Evolutionary conservation across 2,113 vertebrate species (phyloP).

Genomic region (Phyllostomus hastatus): DNA sequence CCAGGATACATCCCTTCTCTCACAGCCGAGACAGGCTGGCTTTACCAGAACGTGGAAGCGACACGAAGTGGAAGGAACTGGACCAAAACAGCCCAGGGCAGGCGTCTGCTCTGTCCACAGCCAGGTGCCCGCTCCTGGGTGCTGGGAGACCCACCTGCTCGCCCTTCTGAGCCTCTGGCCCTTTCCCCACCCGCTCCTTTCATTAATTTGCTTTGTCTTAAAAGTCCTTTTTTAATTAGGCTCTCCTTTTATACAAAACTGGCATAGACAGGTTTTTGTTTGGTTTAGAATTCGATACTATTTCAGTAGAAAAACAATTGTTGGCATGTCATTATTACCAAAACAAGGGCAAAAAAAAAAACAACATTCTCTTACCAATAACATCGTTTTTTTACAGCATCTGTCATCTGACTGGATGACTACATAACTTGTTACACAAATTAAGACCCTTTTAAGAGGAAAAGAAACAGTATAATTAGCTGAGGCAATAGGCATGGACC

Average conservation of each 20-base stretch:
- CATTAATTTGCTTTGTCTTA: not conserved
- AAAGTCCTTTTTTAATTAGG: not conserved
- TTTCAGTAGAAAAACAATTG: not conserved
- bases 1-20: not conserved
- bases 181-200: not conserved
- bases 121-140: not conserved
- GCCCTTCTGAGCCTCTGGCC: not conserved
- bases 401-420: not conserved
- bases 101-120: not conserved
- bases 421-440: not conserved
- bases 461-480: not conserved
- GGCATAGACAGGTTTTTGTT: not conserved
- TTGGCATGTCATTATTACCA: not conserved
- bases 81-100: fast-evolving
- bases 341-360: not conserved
- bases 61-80: not conserved
- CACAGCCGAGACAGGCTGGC: not conserved
- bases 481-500: not conserved
- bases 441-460: not conserved
- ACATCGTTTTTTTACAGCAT: not conserved
- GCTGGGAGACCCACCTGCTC: not conserved
- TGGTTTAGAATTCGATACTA: not conserved
- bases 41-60: not conserved
- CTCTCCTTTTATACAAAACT: not conserved
- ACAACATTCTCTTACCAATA: not conserved